Conservation (phyloP, 2,888 invertebrate genomes). For the Eilema sororculum region DNA sequence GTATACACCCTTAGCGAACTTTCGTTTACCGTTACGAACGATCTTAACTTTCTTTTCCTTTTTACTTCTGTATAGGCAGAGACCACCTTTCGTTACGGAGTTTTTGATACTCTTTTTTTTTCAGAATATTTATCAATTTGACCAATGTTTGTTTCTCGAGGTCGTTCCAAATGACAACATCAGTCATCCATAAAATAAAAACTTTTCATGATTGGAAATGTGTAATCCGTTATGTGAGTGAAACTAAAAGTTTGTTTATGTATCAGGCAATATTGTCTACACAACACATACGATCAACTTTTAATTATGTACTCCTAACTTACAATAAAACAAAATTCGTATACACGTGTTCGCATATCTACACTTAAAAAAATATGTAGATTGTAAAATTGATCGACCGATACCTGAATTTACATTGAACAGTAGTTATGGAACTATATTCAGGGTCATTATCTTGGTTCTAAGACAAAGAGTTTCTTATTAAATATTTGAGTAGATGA, state of each 20-base stretch:
- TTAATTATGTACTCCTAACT: conserved; percentile 36
- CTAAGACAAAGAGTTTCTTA: neutral
- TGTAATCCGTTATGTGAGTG: conserved; percentile 14
- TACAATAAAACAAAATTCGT: conserved; percentile 38
- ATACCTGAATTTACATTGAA: neutral
- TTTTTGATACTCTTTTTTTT: neutral
- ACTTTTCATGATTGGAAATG: conserved; percentile 7
- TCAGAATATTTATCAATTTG: no score
- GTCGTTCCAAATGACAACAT: neutral
- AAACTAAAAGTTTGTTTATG: conserved; percentile 36
- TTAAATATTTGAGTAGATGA: neutral
- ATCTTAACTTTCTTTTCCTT: no score
- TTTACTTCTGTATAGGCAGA: neutral
- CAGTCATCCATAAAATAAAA: neutral
- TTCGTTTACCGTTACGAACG: no score
- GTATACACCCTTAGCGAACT: no score
- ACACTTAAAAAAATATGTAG: conserved; percentile 42
- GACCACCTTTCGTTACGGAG: neutral
- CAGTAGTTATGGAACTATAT: neutral
- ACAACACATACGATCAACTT: conserved; percentile 49
- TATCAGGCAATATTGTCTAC: conserved; percentile 26
- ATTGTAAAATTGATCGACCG: neutral
- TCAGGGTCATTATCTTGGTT: neutral
- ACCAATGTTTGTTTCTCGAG: no score
- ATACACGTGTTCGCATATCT: conserved; percentile 29